A percentile compares a stretch with the other conserved stretches of the same genome.
phyloP scores from a whole-genome alignment of 2,888 invertebrate species.

The Muscina levida region DNA sequence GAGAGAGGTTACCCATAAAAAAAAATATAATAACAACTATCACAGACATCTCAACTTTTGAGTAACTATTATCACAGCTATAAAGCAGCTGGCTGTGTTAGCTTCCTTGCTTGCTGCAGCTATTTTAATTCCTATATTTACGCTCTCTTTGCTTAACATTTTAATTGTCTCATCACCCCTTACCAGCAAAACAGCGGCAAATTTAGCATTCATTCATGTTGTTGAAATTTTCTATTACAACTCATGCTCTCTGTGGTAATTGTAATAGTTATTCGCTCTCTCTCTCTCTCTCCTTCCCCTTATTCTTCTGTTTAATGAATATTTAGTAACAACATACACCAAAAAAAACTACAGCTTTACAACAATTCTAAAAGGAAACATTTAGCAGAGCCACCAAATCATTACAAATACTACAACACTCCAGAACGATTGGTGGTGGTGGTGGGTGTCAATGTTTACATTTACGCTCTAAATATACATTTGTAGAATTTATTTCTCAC shows the following conservation, averaged over 20 bases:
- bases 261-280: background rate
- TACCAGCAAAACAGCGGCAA: slow-evolving; percentile 60
- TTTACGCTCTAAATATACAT: background rate
- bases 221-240: slow-evolving; percentile 35
- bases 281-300: slow-evolving; percentile 42
- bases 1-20: background rate
- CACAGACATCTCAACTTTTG: no score
- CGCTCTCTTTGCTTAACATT: background rate
- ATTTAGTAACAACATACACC: no score
- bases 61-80: background rate
- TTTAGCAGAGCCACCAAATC: background rate
- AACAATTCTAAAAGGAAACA: slow-evolving; percentile 27
- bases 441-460: slow-evolving; percentile 41
- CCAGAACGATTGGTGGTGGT: slow-evolving; percentile 19
- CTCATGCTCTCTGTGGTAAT: slow-evolving; percentile 36
- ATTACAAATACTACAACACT: slow-evolving; percentile 37
- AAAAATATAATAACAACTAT: no score
- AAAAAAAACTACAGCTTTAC: no score
- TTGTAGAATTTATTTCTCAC: background rate
- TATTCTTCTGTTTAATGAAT: no score
- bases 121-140: background rate
- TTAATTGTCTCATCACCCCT: slow-evolving; percentile 23
- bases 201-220: slow-evolving; percentile 52
- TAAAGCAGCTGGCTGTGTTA: background rate
- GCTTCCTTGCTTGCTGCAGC: no score